Percentiles rank a stretch among this genome's conserved stretches.
phyloP scores from a whole-genome alignment of 2,888 invertebrate species.

The Morpho deidamia region DNA sequence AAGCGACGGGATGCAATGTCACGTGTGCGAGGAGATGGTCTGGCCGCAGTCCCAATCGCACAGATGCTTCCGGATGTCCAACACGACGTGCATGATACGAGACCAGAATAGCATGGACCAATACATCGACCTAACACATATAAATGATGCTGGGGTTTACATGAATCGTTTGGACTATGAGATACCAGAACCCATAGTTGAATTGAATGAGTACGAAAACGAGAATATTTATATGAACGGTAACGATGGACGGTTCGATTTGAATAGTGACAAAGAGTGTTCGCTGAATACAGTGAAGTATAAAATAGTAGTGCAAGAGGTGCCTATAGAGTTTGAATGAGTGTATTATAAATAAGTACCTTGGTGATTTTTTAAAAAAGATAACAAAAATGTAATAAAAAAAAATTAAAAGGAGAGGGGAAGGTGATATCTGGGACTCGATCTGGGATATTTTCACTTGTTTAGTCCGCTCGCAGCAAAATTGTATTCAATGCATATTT shows the following conservation, averaged over 20 bases:
- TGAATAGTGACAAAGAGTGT: not conserved
- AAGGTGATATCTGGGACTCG: too few species aligned
- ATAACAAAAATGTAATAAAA: too few species aligned
- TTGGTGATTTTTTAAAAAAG: too few species aligned
- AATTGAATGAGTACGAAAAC: constrained; percentile 46
- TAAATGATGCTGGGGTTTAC: constrained; percentile 45
- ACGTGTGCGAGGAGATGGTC: constrained; percentile 51
- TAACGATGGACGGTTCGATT: not conserved
- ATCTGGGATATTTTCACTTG: too few species aligned
- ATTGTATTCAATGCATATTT: too few species aligned
- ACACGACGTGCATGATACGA: constrained; percentile 23
- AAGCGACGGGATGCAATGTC: constrained; percentile 31
- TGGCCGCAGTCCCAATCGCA: constrained; percentile 52
- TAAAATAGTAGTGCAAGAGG: constrained; percentile 56
- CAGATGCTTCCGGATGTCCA: constrained; percentile 46
- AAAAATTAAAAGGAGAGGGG: too few species aligned
- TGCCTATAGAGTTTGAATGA: constrained; percentile 56
- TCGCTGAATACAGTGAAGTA: constrained; percentile 32
- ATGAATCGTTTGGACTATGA: constrained; percentile 53
- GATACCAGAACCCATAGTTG: constrained; percentile 56
- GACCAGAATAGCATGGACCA: too few species aligned
- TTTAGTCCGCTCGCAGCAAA: too few species aligned
- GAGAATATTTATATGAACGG: constrained; percentile 18
- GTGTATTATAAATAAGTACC: not conserved
- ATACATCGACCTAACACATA: too few species aligned